Conservation (phyloP, 2,797 vertebrate species). For the Salarias fasciatus region DNA sequence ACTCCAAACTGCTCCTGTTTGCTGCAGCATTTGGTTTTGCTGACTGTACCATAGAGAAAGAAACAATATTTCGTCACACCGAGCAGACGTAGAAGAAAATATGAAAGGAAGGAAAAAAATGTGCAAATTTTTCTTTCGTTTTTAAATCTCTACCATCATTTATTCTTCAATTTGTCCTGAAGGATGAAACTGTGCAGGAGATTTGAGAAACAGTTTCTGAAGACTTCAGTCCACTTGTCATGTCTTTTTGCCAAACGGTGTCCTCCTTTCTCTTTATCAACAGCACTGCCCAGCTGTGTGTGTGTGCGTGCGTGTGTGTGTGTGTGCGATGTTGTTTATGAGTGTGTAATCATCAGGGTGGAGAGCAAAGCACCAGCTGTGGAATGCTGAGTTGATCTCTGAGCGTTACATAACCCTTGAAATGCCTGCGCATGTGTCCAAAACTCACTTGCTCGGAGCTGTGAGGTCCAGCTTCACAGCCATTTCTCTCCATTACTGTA, state of each 20-base stretch:
- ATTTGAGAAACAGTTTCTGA: background rate
- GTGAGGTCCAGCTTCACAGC: too few relatives aligned
- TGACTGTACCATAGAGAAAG: too few relatives aligned
- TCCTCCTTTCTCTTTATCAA: slow-evolving; percentile 14
- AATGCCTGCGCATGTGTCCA: slow-evolving; percentile 24
- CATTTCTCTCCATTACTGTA: too few relatives aligned
- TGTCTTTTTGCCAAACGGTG: background rate
- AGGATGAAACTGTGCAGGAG: background rate
- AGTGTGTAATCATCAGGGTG: slow-evolving; percentile 58
- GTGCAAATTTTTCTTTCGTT: too few relatives aligned
- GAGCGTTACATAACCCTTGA: slow-evolving; percentile 63
- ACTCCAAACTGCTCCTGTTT: too few relatives aligned
- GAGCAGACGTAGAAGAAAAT: too few relatives aligned
- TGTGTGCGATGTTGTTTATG: slow-evolving; percentile 26
- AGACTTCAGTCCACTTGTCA: background rate
- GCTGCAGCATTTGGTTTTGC: too few relatives aligned
- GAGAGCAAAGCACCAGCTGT: slow-evolving; percentile 55
- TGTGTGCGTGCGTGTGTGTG: slow-evolving; percentile 14
- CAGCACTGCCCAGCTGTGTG: slow-evolving; percentile 7
- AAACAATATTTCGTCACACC: too few relatives aligned
- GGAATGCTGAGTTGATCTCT: slow-evolving; percentile 69
- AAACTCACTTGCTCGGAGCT: too few relatives aligned
- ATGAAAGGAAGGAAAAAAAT: too few relatives aligned
- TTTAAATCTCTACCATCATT: too few relatives aligned
- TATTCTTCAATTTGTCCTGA: slow-evolving; percentile 1